Evolutionary conservation across 1,140 invertebrate species (phyloP), one percentile per base, ranked within the genome.

Genomic region (Dolichoris vasculosae): DNA sequence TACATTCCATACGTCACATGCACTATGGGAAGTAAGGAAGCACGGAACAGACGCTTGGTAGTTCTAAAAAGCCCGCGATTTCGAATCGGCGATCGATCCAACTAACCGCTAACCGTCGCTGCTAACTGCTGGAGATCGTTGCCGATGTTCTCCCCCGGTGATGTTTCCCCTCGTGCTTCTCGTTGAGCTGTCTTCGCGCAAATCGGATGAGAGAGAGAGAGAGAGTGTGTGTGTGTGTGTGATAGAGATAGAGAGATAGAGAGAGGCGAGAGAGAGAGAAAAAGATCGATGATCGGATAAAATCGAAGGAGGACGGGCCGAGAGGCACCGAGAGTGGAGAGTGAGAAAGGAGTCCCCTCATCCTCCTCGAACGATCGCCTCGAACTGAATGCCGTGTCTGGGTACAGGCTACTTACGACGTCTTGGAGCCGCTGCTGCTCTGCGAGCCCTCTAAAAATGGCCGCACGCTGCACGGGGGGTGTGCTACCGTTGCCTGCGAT

Each of bases 1-100:
- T 98, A 98, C 97, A 98, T 98, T 98, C 97, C 97, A 98, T 98
- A 98, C 92, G 95, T 95, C 92, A 94, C 94, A 94, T 94, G 92
- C 94, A 96, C 96, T 97, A 97, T 97, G 97, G 97, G 97, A 97
- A 97, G 97, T 97, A 97, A 97, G 96, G 97, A 98, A 98, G 97
- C 96, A 98, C 96, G 97, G 97, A 96, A 96, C 96, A 95, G 94
- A 94, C 95, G 95, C 95, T 89, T 89, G 91, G 92, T 86, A 77
- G 17, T 59, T n/a, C 43, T 77, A 23, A 4, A 30, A 17, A 32
- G 23, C 43, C 7, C 40, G 26, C 40, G 26, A 48, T 48, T n/a
- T 17, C 11, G 1, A 43, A 75, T 75, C 73, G n/a, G 43, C 73
- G 73, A 75, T 48, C 73, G 40, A 46, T 43, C 35, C 23, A 46